Base-by-base conservation (phyloP, 1,140 invertebrate genomes). In the Leptinotarsa texana region DNA sequence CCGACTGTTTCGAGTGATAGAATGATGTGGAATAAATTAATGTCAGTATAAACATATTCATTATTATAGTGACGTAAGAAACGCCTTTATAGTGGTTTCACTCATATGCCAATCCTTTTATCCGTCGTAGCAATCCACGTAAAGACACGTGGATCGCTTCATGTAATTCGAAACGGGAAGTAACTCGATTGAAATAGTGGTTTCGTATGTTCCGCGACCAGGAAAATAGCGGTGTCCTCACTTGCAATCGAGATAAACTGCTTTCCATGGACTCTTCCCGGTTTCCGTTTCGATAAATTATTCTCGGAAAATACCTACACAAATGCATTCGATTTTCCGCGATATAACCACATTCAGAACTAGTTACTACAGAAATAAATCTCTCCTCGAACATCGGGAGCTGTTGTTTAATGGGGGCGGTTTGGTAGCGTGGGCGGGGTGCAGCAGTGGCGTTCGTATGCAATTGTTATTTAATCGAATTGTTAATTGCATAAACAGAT, bases 141-240 rank as follows among this genome's bases (percentile, higher is more conserved):
- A 11, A 42, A 42, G 33, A 42, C 33, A 11, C 33, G 8, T 42
- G 8, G 33, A 8, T 42, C 33, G 33, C 2, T 42, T 42, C 33
- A 42, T 42, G 63, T 70, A 74, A 76, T 74, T 57, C 69, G 65
- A 72, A 76, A 49, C 75, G 73, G 72, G 75, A 76, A 76, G 66
- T 70, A 51, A 57, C 51, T 18, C 51, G 67, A 74, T 67, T 76
- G 68, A 76, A 76, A 76, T 76, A 76, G 62, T 76, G 72, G 22
- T 57, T 57, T 57, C n/a, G 4, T 57, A 18, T 67, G 65, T 49
- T 69, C 15, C 69, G 48, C 24, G 69, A 70, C n/a, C 69, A 21
- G 69, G 69, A 70, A 70, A 70, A 27, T 57, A 70, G 24, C 49
- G 24, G 18, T 70, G 69, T 70, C 48, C 69, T 70, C 69, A 70